These are phyloP conservation scores for Syndactyla subalaris DNA, from an alignment of 2,797 vertebrate genomes.

Conservation along the genomic window DNA sequence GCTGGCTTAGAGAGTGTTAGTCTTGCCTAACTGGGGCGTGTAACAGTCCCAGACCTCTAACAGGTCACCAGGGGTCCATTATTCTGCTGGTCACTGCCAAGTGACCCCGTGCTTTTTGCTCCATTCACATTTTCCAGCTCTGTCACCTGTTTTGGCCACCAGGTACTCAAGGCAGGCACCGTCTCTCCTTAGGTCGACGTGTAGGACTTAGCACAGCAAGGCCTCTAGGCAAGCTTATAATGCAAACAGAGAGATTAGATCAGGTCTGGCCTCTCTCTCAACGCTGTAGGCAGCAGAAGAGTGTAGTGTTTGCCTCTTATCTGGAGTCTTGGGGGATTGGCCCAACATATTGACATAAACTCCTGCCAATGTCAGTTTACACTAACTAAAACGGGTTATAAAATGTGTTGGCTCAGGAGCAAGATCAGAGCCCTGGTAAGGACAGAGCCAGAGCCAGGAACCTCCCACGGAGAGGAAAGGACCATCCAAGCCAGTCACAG, in stretches of 20 bases:
- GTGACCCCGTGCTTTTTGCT: background rate
- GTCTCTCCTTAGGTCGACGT: background rate
- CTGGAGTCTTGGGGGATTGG: constrained; percentile 55
- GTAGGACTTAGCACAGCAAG: constrained; percentile 18
- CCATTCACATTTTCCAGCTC: background rate
- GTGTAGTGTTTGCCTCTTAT: constrained; percentile 63
- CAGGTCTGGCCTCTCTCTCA: constrained; percentile 49
- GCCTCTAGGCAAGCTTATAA: constrained; percentile 50
- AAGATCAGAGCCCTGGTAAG: constrained; percentile 1
- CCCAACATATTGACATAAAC: constrained; percentile 56
- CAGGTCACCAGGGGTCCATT: background rate
- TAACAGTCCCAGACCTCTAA: background rate
- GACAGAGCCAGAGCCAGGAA: background rate
- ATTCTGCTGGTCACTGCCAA: background rate
- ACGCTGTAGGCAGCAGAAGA: constrained; percentile 52
- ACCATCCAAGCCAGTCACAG: background rate
- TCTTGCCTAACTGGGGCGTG: background rate
- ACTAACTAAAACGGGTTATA: background rate
- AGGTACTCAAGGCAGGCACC: constrained; percentile 15
- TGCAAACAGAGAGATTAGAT: constrained; percentile 62
- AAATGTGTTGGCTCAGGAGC: constrained; percentile 19
- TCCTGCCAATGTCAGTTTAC: constrained; percentile 61
- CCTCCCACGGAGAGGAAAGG: background rate
- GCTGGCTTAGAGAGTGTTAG: background rate
- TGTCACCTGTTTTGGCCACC: background rate